A percentile compares a stretch with the other conserved stretches of the same genome.
These are phyloP conservation scores for Phylloscopus trochiloides DNA, from an alignment of 2,113 vertebrate species.

Conservation along the genomic window DNA sequence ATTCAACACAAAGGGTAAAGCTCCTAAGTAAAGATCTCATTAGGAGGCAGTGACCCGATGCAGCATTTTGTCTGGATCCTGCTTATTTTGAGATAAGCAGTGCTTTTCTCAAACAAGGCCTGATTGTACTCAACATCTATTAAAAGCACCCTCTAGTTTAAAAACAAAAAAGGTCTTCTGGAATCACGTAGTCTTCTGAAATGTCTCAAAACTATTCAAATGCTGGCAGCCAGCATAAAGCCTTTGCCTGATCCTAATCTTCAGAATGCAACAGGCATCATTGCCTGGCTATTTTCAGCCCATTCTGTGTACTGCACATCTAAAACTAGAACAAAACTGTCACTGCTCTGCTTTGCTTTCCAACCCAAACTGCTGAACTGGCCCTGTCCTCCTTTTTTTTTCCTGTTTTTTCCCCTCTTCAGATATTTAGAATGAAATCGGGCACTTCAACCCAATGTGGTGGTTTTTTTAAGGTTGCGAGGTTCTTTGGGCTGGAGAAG, in stretches of 20 bases:
- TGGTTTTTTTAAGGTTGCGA: neutral
- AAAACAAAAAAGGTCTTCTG: neutral
- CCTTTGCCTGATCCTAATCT: conserved; percentile 32
- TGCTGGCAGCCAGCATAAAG: conserved; percentile 17
- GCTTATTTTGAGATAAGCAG: conserved; percentile 9
- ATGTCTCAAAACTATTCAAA: conserved; percentile 14
- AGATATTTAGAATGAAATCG: neutral
- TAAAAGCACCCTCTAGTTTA: neutral
- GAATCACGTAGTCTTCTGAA: conserved; percentile 28
- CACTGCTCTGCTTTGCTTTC: neutral
- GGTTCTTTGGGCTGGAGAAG: neutral
- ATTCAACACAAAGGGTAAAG: neutral
- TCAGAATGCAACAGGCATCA: neutral
- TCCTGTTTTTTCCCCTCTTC: neutral
- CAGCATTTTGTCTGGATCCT: neutral
- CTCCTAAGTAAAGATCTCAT: neutral
- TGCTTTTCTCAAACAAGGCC: conserved; percentile 20
- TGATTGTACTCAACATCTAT: neutral
- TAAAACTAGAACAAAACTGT: neutral
- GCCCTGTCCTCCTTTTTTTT: neutral
- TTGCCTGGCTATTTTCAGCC: conserved; percentile 11
- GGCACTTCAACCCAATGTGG: neutral
- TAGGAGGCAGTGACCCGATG: neutral
- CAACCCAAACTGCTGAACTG: neutral
- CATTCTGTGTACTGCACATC: neutral